Conservation (phyloP, 2,113 vertebrate species). For the Silurus asotus region DNA sequence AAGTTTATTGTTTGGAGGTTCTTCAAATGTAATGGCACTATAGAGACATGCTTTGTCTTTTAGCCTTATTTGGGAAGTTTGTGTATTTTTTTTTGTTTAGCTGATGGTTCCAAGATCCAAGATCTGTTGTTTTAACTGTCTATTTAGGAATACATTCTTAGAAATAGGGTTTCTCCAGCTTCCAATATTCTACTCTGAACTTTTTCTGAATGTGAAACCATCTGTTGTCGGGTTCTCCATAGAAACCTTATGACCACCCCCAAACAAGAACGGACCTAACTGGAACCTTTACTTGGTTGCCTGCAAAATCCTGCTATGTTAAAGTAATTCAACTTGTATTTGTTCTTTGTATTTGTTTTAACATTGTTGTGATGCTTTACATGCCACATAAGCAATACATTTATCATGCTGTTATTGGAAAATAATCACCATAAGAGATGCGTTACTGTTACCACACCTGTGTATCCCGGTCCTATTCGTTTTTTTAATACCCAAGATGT, state of each 20-base stretch:
- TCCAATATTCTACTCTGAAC: neutral
- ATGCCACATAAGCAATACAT: neutral
- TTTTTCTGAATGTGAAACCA: neutral
- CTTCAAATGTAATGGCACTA: neutral
- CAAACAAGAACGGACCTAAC: neutral
- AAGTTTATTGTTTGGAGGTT: conserved; percentile 28
- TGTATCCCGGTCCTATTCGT: too few species aligned
- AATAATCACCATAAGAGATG: neutral
- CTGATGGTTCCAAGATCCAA: neutral
- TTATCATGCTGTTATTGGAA: neutral
- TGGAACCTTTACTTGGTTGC: neutral
- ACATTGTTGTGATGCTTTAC: neutral
- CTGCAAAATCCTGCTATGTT: too few species aligned
- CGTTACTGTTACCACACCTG: neutral
- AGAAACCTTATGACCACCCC: neutral
- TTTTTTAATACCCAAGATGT: neutral
- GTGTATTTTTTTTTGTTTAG: neutral
- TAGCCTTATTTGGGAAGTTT: neutral
- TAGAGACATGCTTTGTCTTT: neutral
- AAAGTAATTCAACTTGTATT: neutral
- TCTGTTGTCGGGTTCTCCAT: neutral
- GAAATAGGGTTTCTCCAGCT: neutral
- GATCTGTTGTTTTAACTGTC: neutral
- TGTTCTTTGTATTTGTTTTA: neutral
- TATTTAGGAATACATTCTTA: neutral